Conservation (phyloP, 2,113 vertebrate genomes). For the Thalassarche chlororhynchos region DNA sequence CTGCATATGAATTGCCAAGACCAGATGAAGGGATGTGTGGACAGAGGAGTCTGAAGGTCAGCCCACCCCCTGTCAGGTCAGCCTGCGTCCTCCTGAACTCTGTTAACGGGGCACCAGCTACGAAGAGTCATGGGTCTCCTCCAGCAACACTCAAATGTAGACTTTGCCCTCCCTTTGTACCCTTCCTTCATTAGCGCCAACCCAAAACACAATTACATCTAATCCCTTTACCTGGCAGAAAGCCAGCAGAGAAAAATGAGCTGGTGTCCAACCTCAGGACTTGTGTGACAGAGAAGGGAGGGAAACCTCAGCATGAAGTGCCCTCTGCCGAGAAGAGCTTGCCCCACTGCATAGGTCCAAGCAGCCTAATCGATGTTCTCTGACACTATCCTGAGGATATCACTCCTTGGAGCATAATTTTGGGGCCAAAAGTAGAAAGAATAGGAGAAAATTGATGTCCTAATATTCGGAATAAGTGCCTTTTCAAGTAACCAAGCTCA, state of each 20-base stretch:
- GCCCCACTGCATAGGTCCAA: neutral
- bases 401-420: neutral
- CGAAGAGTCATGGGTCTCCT: accelerated
- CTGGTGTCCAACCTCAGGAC: neutral
- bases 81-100: neutral
- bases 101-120: neutral
- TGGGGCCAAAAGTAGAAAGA: neutral
- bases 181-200: neutral
- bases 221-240: neutral
- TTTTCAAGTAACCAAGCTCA: neutral
- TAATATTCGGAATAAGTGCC: neutral
- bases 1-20: neutral
- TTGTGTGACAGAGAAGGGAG: neutral
- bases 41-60: neutral
- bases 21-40: neutral
- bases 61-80: neutral
- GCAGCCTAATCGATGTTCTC: neutral
- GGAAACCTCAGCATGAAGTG: neutral
- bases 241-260: neutral
- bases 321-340: neutral
- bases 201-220: neutral
- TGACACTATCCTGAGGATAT: neutral
- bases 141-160: neutral
- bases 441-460: neutral
- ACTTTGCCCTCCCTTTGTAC: neutral